Conservation (phyloP, 2,888 invertebrate genomes). For the Tanypteryx hageni region DNA sequence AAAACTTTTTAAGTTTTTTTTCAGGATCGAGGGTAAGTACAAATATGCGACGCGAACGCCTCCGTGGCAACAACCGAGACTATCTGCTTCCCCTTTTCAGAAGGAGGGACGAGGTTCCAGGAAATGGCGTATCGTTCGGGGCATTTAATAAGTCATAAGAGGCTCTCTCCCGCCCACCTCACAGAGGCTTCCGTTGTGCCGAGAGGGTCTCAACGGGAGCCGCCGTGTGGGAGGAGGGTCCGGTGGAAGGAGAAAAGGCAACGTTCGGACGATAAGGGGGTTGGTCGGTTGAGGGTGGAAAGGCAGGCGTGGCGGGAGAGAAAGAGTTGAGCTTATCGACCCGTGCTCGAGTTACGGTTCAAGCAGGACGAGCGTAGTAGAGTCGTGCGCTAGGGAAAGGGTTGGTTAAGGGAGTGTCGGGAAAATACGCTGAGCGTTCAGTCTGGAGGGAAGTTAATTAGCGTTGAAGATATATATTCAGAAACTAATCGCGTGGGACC, state of each 20-base stretch:
- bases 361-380: background rate
- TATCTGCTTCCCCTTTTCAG: background rate
- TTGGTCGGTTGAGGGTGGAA: too few species aligned
- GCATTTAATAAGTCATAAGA: conserved; percentile 17
- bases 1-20: background rate
- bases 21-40: background rate
- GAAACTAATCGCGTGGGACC: conserved; percentile 12
- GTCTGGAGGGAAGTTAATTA: background rate
- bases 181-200: conserved; percentile 17
- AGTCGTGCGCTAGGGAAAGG: background rate
- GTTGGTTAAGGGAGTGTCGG: background rate
- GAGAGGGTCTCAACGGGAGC: background rate
- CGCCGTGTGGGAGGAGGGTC: too few species aligned
- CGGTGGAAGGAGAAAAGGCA: too few species aligned
- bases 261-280: too few species aligned
- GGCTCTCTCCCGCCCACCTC: background rate
- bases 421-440: background rate
- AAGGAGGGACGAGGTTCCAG: background rate
- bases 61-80: background rate
- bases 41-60: background rate
- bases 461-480: background rate
- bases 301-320: background rate
- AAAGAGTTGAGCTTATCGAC: background rate
- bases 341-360: background rate
- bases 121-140: conserved; percentile 19